Percentiles rank a stretch among this genome's conserved stretches.
phyloP scores from a whole-genome alignment of 2,797 vertebrate genomes.

The Cottoperca gobio region DNA sequence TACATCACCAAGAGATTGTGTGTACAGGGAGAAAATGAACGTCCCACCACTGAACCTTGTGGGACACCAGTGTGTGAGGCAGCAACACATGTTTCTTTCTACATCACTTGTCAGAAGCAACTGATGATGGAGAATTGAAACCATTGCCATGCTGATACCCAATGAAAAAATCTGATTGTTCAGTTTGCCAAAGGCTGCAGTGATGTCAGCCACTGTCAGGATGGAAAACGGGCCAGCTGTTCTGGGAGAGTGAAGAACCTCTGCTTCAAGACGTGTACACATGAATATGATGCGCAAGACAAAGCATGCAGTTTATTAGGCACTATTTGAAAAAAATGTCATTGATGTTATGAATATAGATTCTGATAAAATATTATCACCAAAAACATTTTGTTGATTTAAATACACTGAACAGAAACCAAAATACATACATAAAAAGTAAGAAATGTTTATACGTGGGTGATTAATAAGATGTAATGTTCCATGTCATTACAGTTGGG shows the following conservation, averaged over 20 bases:
- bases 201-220: background rate
- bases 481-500: too few species aligned
- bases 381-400: background rate
- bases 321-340: too few species aligned
- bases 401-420: background rate
- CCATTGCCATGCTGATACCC: background rate
- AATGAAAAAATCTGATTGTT: slow-evolving; percentile 2
- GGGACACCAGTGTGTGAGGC: background rate
- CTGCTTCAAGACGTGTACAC: background rate
- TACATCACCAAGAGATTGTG: background rate
- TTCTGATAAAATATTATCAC: background rate
- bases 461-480: background rate
- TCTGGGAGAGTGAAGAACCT: slow-evolving; percentile 1
- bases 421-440: background rate
- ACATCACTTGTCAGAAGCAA: slow-evolving; percentile 9
- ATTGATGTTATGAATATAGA: background rate
- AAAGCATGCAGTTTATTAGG: background rate
- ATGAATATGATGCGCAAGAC: background rate
- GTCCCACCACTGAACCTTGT: background rate
- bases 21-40: background rate
- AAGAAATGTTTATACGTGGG: background rate
- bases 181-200: background rate
- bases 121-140: slow-evolving; percentile 9
- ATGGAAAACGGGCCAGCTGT: background rate
- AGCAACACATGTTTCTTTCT: background rate